Conservation (phyloP, 1,140 invertebrate species). For the Hyles vespertilio region DNA sequence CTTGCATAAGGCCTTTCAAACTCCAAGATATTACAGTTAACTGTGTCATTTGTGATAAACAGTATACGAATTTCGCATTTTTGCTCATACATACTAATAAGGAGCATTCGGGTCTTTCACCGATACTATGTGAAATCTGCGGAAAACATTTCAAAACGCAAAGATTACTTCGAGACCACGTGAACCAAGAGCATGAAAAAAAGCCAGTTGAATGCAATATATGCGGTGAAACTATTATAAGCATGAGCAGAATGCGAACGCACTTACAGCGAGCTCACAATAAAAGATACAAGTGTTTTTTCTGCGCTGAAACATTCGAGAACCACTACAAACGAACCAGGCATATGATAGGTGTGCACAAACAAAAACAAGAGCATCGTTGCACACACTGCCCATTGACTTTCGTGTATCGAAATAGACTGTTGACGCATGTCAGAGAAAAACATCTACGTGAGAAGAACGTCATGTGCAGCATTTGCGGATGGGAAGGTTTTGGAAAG, state of each 20-base stretch:
- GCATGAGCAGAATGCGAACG: constrained; percentile 19
- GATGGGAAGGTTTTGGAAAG: constrained; percentile 82
- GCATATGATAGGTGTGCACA: constrained; percentile 25
- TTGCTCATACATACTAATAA: constrained; percentile 19
- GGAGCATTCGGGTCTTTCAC: constrained; percentile 12
- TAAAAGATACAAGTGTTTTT: constrained; percentile 25
- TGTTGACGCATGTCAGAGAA: constrained; percentile 28
- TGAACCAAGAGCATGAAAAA: constrained; percentile 18
- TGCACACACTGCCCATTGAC: constrained; percentile 28
- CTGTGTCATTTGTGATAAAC: constrained; percentile 16
- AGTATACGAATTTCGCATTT: constrained; percentile 12
- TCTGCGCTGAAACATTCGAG: constrained; percentile 22
- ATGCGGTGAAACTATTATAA: constrained; percentile 19
- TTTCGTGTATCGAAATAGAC: constrained; percentile 26
- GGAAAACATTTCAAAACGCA: constrained; percentile 17
- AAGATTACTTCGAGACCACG: constrained; percentile 15
- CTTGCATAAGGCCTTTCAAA: constrained; percentile 17
- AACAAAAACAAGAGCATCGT: constrained; percentile 19
- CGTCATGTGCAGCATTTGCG: constrained; percentile 66
- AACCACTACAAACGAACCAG: constrained; percentile 16
- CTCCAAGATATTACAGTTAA: constrained; percentile 14
- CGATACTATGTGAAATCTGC: constrained; percentile 18
- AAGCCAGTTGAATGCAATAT: constrained; percentile 14
- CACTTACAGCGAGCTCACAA: constrained; percentile 25
- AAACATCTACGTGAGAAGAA: constrained; percentile 33